Evolutionary conservation across 2,888 invertebrate genomes (phyloP), one percentile per base, ranked within the genome.

Genomic region (Lottia scabra): DNA sequence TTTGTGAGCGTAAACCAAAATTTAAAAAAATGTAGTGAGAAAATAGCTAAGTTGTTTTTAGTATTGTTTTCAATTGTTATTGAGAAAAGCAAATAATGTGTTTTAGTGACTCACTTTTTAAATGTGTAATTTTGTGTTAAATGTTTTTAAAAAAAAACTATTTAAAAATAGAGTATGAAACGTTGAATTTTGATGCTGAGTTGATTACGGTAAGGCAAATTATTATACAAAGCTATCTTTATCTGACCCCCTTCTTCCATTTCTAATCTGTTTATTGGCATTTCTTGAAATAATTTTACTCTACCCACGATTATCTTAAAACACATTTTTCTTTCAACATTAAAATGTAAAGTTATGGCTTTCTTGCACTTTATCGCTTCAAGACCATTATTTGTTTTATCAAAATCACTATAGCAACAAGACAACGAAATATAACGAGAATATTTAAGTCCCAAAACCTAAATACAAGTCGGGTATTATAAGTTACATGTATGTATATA

Each of bases 391-490:
- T 23, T 56, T 56, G 56, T 56, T 56, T 38, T 56, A 56, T 56
- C 56, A 56, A 56, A 56, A 56, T 56, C 56, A 56, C 56, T 23
- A 56, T 56, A 56, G 56, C 23, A 56, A 56, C 56, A 56, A 23
- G 23, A 56, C 56, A 56, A 56, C 56, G 56, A 56, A 56, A 13
- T 38, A 56, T 13, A 56, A 56, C 56, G 56, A 56, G 56, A 56
- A 56, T 56, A 56, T 56, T 56, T 56, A 56, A 23, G 19, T 23
- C 56, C 56, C 19, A 56, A 56, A 56, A 56, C 56, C 23, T 56
- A 23, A 56, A 56, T 23, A 23, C 19, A 56, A 56, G 56, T 56
- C 23, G 56, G 56, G 56, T 56, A 23, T n/a, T n/a, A n/a, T 19
- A 23, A 56, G 56, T 56, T 56, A 56, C 56, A 23, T 56, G 56